Conservation (phyloP, 2,888 invertebrate species). For the Coecobrya sp. region DNA sequence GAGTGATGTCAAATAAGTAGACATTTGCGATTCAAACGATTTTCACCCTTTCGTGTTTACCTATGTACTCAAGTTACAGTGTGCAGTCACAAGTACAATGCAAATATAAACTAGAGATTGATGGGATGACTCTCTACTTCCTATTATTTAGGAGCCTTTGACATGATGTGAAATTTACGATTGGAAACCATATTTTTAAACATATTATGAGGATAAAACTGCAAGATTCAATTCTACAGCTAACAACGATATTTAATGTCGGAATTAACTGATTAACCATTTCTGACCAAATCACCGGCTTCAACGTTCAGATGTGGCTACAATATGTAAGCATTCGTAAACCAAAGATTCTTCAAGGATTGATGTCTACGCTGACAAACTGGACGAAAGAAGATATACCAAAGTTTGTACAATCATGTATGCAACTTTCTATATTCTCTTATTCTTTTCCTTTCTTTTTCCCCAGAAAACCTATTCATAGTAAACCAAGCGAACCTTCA, state of each 20-base stretch:
- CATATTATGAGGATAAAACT: too few species aligned
- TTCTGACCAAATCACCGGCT: too few species aligned
- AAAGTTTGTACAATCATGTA: not conserved
- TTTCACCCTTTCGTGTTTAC: slow-evolving; percentile 31
- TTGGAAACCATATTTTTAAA: too few species aligned
- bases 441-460: slow-evolving; percentile 1
- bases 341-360: not conserved
- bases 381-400: not conserved
- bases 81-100: slow-evolving; percentile 39
- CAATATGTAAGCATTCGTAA: too few species aligned
- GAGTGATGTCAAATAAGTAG: not conserved
- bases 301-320: too few species aligned
- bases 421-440: slow-evolving; percentile 13
- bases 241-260: too few species aligned
- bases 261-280: too few species aligned
- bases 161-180: not conserved
- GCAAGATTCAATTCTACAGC: too few species aligned
- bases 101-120: slow-evolving; percentile 25
- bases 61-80: slow-evolving; percentile 14
- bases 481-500: slow-evolving; percentile 7
- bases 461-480: slow-evolving; percentile 14
- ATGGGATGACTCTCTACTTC: not conserved
- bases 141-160: not conserved
- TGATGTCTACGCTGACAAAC: not conserved
- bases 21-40: not conserved